These are phyloP conservation scores for Capromys pilorides DNA, from an alignment of 2,797 vertebrate genomes.

Conservation along the genomic window DNA sequence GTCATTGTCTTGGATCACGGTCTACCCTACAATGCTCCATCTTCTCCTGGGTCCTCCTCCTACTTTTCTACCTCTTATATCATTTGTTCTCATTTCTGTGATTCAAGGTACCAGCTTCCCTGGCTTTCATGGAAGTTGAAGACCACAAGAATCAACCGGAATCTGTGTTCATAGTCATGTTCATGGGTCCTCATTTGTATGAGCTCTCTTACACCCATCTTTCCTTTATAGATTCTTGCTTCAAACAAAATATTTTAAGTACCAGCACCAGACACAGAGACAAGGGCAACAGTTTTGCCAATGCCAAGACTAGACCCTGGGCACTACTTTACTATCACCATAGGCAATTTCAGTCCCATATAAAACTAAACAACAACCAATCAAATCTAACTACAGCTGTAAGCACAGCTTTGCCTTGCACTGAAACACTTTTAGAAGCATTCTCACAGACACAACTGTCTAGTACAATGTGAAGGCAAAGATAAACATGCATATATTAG, in stretches of 20 bases:
- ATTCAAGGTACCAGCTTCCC: not conserved
- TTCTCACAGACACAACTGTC: conserved; percentile 65
- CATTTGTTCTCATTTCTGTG: not conserved
- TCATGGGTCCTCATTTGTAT: not conserved
- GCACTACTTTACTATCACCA: not conserved
- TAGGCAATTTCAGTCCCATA: not conserved
- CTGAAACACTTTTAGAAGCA: conserved; percentile 53
- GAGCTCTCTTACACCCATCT: not conserved
- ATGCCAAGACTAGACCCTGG: not conserved
- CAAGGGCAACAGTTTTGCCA: not conserved
- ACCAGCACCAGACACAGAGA: not conserved
- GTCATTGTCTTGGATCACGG: accelerated
- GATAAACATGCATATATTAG: conserved; percentile 79
- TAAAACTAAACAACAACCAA: conserved; percentile 8
- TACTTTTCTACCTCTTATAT: not conserved
- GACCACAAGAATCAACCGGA: not conserved
- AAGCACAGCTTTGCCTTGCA: conserved; percentile 32
- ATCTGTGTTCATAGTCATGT: not conserved
- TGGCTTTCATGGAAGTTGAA: not conserved
- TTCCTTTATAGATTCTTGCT: not conserved
- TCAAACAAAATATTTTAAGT: not conserved
- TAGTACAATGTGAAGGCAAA: conserved; percentile 68
- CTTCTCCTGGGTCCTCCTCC: not conserved
- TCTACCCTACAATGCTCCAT: not conserved
- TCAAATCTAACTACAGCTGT: conserved; percentile 15